Evolutionary conservation across 2,888 invertebrate species (phyloP).

Genomic region (Cylindroiulus punctatus): DNA sequence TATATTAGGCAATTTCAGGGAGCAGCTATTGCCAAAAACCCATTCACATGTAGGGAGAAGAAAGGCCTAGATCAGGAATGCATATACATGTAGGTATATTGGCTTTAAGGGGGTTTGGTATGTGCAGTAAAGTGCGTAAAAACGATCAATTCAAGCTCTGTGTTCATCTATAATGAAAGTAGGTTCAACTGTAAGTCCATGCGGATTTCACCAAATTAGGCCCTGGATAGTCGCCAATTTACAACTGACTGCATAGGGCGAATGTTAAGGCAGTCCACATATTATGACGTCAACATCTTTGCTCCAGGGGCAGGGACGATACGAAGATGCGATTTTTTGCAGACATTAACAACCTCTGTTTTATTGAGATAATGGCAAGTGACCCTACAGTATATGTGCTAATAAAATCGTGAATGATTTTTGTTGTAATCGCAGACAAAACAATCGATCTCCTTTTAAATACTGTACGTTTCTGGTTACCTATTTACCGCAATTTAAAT

Average conservation of each 20-base stretch:
- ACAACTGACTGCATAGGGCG: neutral
- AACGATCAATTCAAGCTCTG: constrained; percentile 9
- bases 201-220: constrained; percentile 7
- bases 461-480: too few species aligned
- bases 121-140: neutral
- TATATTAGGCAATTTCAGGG: constrained; percentile 13
- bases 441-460: too few species aligned
- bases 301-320: neutral
- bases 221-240: constrained; percentile 24
- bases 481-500: too few species aligned
- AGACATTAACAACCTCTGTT: too few species aligned
- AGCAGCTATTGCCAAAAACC: neutral
- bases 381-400: too few species aligned
- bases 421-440: too few species aligned
- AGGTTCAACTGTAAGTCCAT: constrained; percentile 8
- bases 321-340: too few species aligned
- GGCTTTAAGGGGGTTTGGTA: neutral
- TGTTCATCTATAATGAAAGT: constrained; percentile 5
- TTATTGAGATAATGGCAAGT: too few species aligned
- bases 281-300: neutral
- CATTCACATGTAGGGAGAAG: neutral
- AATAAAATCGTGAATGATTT: too few species aligned
- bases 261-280: neutral
- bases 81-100: neutral
- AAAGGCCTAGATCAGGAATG: neutral